A percentile compares a stretch with the other conserved stretches of the same genome.
These are phyloP conservation scores for Enteromius mattozi DNA, from an alignment of 2,797 vertebrate genomes.

Conservation along the genomic window DNA sequence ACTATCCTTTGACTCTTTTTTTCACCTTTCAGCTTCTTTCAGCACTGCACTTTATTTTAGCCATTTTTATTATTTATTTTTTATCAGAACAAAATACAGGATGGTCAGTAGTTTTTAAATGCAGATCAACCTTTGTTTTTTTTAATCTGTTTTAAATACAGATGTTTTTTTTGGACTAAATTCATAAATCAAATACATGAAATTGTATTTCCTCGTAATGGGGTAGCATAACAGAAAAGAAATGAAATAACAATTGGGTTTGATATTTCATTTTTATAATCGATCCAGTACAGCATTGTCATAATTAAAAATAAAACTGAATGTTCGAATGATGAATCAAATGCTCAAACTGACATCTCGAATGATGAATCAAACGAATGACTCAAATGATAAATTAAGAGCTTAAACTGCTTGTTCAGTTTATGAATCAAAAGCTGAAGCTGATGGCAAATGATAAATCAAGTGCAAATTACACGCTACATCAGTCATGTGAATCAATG, in stretches of 20 bases:
- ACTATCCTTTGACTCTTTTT: conserved; percentile 45
- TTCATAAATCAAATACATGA: not conserved
- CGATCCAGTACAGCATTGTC: not conserved
- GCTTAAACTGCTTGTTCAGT: not conserved
- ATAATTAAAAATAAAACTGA: conserved; percentile 8
- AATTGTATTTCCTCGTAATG: not conserved
- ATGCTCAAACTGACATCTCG: not conserved
- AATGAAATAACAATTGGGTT: not conserved
- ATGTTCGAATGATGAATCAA: not conserved
- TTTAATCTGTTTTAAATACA: not conserved
- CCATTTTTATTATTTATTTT: not conserved
- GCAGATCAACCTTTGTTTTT: not conserved
- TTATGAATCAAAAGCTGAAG: conserved; percentile 2
- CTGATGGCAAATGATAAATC: not conserved
- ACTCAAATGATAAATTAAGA: not conserved
- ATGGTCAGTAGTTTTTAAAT: not conserved
- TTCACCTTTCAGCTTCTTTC: not conserved
- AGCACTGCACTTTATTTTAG: conserved; percentile 6
- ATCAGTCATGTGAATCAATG: not conserved
- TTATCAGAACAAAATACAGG: not conserved
- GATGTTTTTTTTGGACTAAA: not conserved
- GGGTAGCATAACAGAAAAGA: not conserved
- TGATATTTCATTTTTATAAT: not conserved
- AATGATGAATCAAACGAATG: not conserved
- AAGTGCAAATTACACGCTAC: not conserved